Conservation (phyloP, 2,797 vertebrate species). For the Xerus rutilus region DNA sequence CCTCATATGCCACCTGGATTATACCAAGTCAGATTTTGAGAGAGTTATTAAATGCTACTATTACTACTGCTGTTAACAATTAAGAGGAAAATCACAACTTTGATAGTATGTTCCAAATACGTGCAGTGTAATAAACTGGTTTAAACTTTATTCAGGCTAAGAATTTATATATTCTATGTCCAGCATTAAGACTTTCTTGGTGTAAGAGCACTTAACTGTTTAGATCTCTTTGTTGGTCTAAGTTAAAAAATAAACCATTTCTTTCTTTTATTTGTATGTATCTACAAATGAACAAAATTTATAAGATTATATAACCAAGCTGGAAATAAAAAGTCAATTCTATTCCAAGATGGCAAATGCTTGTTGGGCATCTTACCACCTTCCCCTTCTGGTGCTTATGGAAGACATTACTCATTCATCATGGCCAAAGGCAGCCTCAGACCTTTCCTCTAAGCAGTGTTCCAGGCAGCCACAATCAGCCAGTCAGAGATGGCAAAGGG, state of each 20-base stretch:
- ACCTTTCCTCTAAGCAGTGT: background rate
- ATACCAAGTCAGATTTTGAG: background rate
- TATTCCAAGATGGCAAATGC: background rate
- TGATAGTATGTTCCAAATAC: background rate
- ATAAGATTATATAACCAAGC: background rate
- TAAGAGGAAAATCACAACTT: background rate
- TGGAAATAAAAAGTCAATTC: conserved; percentile 48
- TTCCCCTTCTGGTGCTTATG: background rate
- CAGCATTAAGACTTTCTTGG: background rate
- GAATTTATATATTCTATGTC: background rate
- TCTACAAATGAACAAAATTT: conserved; percentile 14
- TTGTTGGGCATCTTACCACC: background rate
- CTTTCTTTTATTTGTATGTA: conserved; percentile 14
- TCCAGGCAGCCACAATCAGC: background rate
- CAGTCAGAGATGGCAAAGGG: background rate
- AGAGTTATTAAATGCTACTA: background rate
- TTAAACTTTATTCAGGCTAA: background rate
- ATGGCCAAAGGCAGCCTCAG: background rate
- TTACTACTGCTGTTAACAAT: background rate
- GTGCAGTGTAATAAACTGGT: background rate
- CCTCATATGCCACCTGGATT: conserved; percentile 1
- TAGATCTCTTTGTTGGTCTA: conserved; percentile 7
- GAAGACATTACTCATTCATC: background rate
- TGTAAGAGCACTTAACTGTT: conserved; percentile 17
- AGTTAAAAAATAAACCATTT: background rate